These are phyloP conservation scores for Sula dactylatra DNA, from an alignment of 2,113 vertebrate species.

Conservation along the genomic window DNA sequence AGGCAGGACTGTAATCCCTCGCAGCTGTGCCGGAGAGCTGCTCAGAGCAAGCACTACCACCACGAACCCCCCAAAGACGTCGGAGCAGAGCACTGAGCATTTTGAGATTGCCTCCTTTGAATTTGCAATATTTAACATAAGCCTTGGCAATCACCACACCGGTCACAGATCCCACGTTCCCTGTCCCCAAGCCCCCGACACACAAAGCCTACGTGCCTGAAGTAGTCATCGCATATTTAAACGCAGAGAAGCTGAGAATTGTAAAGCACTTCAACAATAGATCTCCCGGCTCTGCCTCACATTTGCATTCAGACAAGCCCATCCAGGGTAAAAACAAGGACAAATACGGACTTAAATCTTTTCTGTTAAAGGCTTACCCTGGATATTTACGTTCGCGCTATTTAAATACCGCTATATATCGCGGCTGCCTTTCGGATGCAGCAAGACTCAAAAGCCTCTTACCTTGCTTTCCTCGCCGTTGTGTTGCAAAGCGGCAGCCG, in stretches of 20 bases:
- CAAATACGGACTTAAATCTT: too few relatives aligned
- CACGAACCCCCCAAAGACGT: neutral
- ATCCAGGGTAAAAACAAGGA: neutral
- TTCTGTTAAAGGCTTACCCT: neutral
- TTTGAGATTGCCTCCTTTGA: neutral
- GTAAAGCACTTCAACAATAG: neutral
- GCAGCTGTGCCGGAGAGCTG: neutral
- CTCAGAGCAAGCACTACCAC: neutral
- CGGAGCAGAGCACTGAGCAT: neutral
- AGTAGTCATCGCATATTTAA: neutral
- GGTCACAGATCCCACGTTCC: neutral
- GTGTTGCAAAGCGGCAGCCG: neutral
- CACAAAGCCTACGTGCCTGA: neutral
- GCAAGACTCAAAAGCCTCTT: neutral
- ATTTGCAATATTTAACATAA: neutral
- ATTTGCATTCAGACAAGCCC: neutral
- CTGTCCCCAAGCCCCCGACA: neutral
- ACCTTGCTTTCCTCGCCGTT: neutral
- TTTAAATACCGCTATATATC: neutral
- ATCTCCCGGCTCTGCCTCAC: neutral
- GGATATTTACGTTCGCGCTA: neutral
- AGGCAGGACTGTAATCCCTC: neutral
- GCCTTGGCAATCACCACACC: accelerated
- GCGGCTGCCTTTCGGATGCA: neutral
- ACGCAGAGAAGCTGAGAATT: neutral